Evolutionary conservation across 2,113 vertebrate genomes (phyloP).

Genomic region (Daboia siamensis): DNA sequence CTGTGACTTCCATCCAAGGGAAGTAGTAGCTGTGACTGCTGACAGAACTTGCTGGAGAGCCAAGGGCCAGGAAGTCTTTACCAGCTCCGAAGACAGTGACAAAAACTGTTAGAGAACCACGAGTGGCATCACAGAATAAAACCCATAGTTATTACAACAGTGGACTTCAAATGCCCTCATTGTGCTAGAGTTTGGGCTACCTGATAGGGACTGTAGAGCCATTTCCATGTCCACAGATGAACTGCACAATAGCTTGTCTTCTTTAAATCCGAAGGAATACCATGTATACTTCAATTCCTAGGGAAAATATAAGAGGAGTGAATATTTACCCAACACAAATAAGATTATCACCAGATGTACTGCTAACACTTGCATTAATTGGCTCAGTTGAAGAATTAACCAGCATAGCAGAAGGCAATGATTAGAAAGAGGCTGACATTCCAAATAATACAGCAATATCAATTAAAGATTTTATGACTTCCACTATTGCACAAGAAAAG

Average conservation of each 20-base stretch:
- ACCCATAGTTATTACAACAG: background rate
- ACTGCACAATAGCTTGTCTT: background rate
- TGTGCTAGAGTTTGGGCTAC: background rate
- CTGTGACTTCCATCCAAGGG: background rate
- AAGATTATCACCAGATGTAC: constrained; percentile 10
- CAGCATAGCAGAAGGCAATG: constrained; percentile 7
- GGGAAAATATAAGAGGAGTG: background rate
- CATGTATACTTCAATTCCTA: background rate
- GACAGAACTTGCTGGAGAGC: background rate
- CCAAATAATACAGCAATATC: background rate
- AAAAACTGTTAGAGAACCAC: background rate
- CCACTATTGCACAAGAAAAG: background rate
- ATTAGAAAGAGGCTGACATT: constrained; percentile 5
- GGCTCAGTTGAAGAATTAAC: constrained; percentile 23
- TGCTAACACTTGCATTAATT: constrained; percentile 7
- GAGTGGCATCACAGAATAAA: background rate
- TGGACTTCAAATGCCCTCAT: background rate
- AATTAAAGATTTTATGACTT: background rate
- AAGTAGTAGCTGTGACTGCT: background rate
- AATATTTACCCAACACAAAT: background rate
- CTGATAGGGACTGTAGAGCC: background rate
- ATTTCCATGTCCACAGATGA: background rate
- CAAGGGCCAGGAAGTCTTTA: background rate
- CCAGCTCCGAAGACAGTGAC: background rate
- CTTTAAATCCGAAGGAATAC: background rate